These are phyloP conservation scores for Ceriagrion tenellum DNA, from an alignment of 2,888 invertebrate genomes.

Conservation along the genomic window DNA sequence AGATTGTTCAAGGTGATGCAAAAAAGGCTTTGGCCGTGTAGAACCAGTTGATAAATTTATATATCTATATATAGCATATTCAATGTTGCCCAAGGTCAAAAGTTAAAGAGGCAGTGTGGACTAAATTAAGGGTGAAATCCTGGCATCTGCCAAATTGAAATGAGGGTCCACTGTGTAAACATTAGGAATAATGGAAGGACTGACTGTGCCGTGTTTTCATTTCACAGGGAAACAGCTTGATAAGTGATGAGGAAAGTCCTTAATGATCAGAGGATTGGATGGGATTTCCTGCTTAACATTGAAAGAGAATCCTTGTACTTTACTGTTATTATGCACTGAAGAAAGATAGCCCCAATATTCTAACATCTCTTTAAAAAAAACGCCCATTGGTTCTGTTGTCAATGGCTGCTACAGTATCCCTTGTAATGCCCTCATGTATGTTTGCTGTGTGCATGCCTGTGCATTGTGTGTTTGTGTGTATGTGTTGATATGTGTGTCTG, in stretches of 20 bases:
- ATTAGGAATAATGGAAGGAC: conserved; percentile 50
- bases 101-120: conserved; percentile 25
- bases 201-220: conserved; percentile 47
- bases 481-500: conserved; percentile 54
- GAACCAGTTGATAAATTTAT: conserved; percentile 17
- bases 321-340: conserved; percentile 65
- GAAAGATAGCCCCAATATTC: conserved; percentile 49
- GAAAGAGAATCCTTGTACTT: conserved; percentile 58
- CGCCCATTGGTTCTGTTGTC: conserved; percentile 55
- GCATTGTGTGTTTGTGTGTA: conserved; percentile 40
- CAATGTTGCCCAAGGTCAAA: conserved; percentile 43
- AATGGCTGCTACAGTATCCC: conserved; percentile 63
- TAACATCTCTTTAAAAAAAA: conserved; percentile 43
- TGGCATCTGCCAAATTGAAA: conserved; percentile 49
- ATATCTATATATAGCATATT: not conserved
- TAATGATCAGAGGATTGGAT: conserved; percentile 44
- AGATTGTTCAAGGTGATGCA: not conserved
- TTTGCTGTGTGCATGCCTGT: conserved; percentile 57
- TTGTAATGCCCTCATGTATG: conserved; percentile 56
- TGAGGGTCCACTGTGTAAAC: conserved; percentile 57
- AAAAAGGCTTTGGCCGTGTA: conserved; percentile 1
- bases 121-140: not conserved
- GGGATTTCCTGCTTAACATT: conserved; percentile 57
- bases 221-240: conserved; percentile 17
- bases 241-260: conserved; percentile 45